phyloP scores from a whole-genome alignment of 2,113 vertebrate species.

The Cathartes aura region DNA sequence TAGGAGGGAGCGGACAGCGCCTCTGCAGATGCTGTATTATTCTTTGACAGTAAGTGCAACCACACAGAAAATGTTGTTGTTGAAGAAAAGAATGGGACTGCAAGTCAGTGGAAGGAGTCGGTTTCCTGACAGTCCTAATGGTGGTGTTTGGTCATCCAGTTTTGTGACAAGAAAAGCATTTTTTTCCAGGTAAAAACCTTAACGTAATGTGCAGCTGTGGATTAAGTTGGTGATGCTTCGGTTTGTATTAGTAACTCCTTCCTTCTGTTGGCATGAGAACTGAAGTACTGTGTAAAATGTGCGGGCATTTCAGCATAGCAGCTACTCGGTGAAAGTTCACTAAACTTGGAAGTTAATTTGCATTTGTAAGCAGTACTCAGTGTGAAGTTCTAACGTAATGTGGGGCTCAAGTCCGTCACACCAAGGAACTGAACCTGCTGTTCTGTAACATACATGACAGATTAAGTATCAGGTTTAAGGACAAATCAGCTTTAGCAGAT shows the following conservation, averaged over 20 bases:
- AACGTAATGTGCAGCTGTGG: slow-evolving; percentile 33
- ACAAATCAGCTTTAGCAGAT: slow-evolving; percentile 40
- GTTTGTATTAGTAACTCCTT: slow-evolving; percentile 47
- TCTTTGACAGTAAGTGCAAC: slow-evolving; percentile 82
- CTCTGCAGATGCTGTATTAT: slow-evolving; percentile 92
- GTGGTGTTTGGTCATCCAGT: slow-evolving; percentile 39
- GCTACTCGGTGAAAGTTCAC: neutral
- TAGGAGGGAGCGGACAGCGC: slow-evolving; percentile 87
- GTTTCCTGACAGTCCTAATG: neutral
- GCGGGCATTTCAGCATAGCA: neutral
- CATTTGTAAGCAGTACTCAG: neutral
- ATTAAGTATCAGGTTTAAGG: neutral
- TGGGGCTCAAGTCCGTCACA: neutral
- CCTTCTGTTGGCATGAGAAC: slow-evolving; percentile 45
- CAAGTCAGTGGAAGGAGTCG: neutral
- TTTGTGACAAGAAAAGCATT: slow-evolving; percentile 32
- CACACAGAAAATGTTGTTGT: neutral
- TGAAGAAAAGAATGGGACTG: neutral
- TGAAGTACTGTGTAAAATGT: neutral
- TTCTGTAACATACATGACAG: neutral
- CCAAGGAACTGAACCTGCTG: neutral
- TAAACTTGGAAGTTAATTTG: neutral
- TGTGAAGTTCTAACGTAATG: neutral
- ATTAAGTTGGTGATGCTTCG: slow-evolving; percentile 50
- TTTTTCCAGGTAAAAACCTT: slow-evolving; percentile 35